Evolutionary conservation across 2,888 invertebrate genomes (phyloP).

Genomic region (Cryptus armator): DNA sequence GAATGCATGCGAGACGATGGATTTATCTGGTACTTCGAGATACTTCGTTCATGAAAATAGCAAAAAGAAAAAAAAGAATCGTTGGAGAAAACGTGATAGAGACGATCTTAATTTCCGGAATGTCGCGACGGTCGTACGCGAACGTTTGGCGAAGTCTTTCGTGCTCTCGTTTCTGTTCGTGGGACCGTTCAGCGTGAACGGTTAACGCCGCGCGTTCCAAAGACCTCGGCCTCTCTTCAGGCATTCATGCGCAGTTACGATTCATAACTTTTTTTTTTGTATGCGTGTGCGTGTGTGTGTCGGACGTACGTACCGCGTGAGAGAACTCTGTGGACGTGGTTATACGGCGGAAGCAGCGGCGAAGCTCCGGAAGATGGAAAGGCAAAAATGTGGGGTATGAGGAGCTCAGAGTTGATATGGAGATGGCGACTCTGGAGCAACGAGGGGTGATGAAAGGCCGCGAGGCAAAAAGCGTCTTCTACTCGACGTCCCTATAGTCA

Average conservation of each 20-base stretch:
- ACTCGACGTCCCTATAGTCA: slow-evolving; percentile 40
- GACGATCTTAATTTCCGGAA: slow-evolving; percentile 60
- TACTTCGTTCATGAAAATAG: slow-evolving; percentile 15
- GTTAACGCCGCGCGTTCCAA: slow-evolving; percentile 36
- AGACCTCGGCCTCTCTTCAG: slow-evolving; percentile 71
- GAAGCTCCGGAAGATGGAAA: slow-evolving; percentile 44
- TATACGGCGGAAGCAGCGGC: slow-evolving; percentile 12
- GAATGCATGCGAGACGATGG: not conserved
- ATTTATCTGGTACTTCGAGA: not conserved
- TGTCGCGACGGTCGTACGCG: slow-evolving; percentile 31
- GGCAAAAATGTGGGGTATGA: slow-evolving; percentile 42
- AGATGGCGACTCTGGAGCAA: slow-evolving; percentile 50
- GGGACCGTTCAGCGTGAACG: not conserved
- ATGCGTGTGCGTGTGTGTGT: slow-evolving; percentile 4
- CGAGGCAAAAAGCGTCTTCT: slow-evolving; percentile 61
- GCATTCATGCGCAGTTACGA: slow-evolving; percentile 81
- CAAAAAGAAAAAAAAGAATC: not conserved
- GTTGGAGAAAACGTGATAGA: slow-evolving; percentile 24
- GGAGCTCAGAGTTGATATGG: slow-evolving; percentile 55
- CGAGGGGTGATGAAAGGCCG: slow-evolving; percentile 58
- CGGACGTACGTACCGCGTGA: slow-evolving; percentile 41
- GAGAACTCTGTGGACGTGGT: slow-evolving; percentile 33
- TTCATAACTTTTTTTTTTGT: slow-evolving; percentile 77
- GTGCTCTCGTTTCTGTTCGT: slow-evolving; percentile 5
- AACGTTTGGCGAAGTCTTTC: slow-evolving; percentile 45